phyloP scores from a whole-genome alignment of 2,888 invertebrate species.

The Melipona beecheii region DNA sequence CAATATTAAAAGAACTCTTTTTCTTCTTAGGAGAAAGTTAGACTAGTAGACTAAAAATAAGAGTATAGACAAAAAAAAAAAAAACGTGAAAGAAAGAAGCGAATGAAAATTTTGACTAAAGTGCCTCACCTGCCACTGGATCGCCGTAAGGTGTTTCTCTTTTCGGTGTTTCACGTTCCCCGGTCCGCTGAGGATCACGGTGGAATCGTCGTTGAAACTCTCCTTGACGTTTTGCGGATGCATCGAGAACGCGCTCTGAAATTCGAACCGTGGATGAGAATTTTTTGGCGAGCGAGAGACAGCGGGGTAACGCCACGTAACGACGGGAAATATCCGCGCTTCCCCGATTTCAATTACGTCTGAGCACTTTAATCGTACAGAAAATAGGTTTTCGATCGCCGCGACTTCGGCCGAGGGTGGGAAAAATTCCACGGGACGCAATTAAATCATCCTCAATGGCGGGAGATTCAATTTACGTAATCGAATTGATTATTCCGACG shows the following conservation, averaged over 20 bases:
- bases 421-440: background rate
- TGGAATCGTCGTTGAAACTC: conserved; percentile 75
- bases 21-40: background rate
- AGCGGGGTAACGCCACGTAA: too few relatives aligned
- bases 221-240: conserved; percentile 84
- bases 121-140: conserved; percentile 85
- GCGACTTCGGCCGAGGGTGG: too few relatives aligned
- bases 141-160: conserved; percentile 83
- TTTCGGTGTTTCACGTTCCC: conserved; percentile 84
- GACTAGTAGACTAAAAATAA: background rate
- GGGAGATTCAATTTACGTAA: conserved; percentile 41
- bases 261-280: conserved; percentile 53
- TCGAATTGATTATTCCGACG: conserved; percentile 38
- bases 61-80: background rate
- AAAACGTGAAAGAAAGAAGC: background rate
- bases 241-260: conserved; percentile 85
- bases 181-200: conserved; percentile 85
- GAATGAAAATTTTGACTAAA: background rate
- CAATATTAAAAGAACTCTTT: too few relatives aligned
- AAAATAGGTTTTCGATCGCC: conserved; percentile 28
- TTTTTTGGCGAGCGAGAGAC: background rate
- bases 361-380: conserved; percentile 19
- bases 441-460: conserved; percentile 20
- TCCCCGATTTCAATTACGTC: conserved; percentile 10
- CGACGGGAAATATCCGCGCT: background rate